Evolutionary conservation across 2,797 vertebrate species (phyloP).

Genomic region (Myoxocephalus aenaeus): DNA sequence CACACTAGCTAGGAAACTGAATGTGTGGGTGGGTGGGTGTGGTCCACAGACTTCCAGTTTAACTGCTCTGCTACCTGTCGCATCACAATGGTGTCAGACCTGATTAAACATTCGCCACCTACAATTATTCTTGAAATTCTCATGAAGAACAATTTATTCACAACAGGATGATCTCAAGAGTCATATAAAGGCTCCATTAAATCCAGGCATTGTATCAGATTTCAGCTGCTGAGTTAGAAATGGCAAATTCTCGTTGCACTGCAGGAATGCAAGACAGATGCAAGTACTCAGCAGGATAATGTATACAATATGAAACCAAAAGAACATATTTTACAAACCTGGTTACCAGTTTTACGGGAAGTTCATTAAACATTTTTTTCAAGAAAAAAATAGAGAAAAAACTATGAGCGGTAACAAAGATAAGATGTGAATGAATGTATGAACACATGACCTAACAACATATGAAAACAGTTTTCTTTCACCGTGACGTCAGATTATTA

Average conservation of each 20-base stretch:
- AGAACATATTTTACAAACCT: conserved; percentile 53
- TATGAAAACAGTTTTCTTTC: conserved; percentile 74
- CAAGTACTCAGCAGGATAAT: conserved; percentile 63
- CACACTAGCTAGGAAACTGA: conserved; percentile 66
- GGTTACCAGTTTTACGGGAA: conserved; percentile 57
- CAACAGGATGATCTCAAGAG: conserved; percentile 43
- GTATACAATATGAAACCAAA: conserved; percentile 65
- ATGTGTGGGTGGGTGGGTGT: conserved; percentile 60
- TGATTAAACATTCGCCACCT: conserved; percentile 68
- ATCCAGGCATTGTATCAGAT: conserved; percentile 48
- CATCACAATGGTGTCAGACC: conserved; percentile 46
- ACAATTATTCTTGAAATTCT: conserved; percentile 60
- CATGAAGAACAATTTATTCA: conserved; percentile 42
- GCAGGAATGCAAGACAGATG: conserved; percentile 65
- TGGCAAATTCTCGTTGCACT: conserved; percentile 43
- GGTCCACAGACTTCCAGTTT: conserved; percentile 66
- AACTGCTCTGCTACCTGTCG: conserved; percentile 67
- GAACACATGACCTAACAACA: conserved; percentile 63
- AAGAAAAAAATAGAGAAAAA: background rate
- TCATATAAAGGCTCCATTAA: conserved; percentile 51
- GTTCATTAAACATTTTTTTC: conserved; percentile 12
- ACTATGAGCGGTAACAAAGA: conserved; percentile 38
- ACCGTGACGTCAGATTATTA: conserved; percentile 79
- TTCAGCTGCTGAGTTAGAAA: conserved; percentile 54
- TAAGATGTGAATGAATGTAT: conserved; percentile 55